Percentiles rank a stretch among this genome's conserved stretches.
These are phyloP conservation scores for Hormiphora californensis DNA, from an alignment of 37 sponge, comb jelly and placozoan genomes.

Conservation along the genomic window DNA sequence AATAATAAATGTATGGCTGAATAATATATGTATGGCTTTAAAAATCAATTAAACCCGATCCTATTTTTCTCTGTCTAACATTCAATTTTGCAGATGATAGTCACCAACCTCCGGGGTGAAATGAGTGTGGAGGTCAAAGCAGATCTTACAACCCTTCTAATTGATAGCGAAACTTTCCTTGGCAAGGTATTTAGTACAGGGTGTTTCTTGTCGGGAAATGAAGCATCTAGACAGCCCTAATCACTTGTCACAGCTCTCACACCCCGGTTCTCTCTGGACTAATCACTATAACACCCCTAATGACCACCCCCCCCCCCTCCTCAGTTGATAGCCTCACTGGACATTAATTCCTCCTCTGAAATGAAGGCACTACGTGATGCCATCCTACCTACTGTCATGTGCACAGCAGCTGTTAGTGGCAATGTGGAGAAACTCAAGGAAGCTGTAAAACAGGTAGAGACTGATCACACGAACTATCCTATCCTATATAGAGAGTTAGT, in stretches of 20 bases:
- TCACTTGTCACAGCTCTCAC: too few relatives aligned
- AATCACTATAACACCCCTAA: not conserved
- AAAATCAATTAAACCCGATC: too few relatives aligned
- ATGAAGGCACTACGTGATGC: constrained; percentile 58
- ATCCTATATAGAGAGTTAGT: too few relatives aligned
- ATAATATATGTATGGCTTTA: too few relatives aligned
- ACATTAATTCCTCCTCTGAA: constrained; percentile 53
- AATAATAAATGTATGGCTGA: too few relatives aligned
- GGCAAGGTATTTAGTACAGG: too few relatives aligned
- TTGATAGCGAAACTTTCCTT: constrained; percentile 15
- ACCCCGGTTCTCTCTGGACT: too few relatives aligned
- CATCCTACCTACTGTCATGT: constrained; percentile 75
- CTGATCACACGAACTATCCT: too few relatives aligned
- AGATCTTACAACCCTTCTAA: not conserved
- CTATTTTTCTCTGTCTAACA: not conserved
- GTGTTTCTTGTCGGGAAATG: too few relatives aligned
- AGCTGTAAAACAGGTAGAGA: constrained; percentile 4
- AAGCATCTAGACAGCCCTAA: too few relatives aligned
- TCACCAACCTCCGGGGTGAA: constrained; percentile 18
- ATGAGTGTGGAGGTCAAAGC: not conserved
- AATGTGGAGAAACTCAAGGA: constrained; percentile 55
- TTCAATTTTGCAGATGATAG: constrained; percentile 6
- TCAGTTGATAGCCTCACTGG: not conserved
- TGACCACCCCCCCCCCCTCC: constrained; percentile 19
- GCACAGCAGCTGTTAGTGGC: constrained; percentile 76